phyloP scores from a whole-genome alignment of 2,888 invertebrate species.

The Epistrophella euchroma region DNA sequence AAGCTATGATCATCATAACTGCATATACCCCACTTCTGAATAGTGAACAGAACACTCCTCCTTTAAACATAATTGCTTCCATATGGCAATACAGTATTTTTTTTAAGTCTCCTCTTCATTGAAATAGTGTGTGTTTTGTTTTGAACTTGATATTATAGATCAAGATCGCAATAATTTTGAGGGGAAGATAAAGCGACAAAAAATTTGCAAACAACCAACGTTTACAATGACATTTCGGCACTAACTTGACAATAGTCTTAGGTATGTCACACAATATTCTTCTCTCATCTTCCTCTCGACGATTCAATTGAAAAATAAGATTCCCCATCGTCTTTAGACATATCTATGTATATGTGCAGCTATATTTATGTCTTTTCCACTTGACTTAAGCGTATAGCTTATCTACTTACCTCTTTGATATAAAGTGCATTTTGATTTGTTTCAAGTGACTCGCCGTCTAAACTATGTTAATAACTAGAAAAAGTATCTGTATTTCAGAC shows the following conservation, averaged over 20 bases:
- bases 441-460: conserved; percentile 65
- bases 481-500: conserved; percentile 18
- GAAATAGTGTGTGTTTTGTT: not conserved
- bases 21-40: not conserved
- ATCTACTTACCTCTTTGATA: conserved; percentile 29
- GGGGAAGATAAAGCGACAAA: conserved; percentile 2
- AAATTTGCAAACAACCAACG: conserved; percentile 32
- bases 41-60: not conserved
- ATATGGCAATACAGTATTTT: not conserved
- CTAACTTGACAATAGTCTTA: conserved; percentile 39
- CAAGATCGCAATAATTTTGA: conserved; percentile 49
- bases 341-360: not conserved
- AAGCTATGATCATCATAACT: conserved; percentile 16
- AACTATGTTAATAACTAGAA: conserved; percentile 34
- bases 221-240: conserved; percentile 56
- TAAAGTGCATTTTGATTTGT: conserved; percentile 71
- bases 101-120: conserved; percentile 32
- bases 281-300: conserved; percentile 59
- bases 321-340: conserved; percentile 66
- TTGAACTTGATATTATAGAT: conserved; percentile 36
- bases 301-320: conserved; percentile 73
- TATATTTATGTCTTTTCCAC: not conserved
- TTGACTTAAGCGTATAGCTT: conserved; percentile 18
- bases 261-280: conserved; percentile 52
- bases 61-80: conserved; percentile 58